phyloP scores from a whole-genome alignment of 2,797 vertebrate species.

The Ciconia nigra region DNA sequence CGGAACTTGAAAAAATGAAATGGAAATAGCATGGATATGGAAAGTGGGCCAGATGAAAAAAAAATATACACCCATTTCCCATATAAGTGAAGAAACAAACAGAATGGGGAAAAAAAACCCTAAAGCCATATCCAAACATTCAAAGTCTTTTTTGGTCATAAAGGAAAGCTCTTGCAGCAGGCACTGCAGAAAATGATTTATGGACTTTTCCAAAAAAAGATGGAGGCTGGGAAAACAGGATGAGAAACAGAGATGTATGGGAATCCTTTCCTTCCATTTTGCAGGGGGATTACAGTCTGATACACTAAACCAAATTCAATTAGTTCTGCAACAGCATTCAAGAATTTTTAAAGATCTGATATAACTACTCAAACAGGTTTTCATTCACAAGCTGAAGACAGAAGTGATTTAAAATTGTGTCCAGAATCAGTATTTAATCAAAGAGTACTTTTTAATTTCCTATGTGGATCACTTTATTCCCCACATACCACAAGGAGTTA shows the following conservation, averaged over 20 bases:
- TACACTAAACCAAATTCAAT: not conserved
- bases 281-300: not conserved
- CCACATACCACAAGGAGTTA: not conserved
- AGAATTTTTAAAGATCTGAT: not conserved
- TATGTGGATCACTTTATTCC: not conserved
- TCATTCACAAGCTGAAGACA: not conserved
- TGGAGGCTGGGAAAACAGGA: not conserved
- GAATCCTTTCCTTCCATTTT: not conserved
- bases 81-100: not conserved
- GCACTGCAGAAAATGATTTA: not conserved
- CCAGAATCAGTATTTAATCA: not conserved
- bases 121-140: not conserved
- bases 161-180: not conserved
- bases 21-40: not conserved
- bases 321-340: not conserved
- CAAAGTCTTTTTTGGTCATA: not conserved
- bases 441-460: not conserved
- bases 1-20: not conserved
- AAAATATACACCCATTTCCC: not conserved
- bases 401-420: not conserved
- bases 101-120: accelerated
- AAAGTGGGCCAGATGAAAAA: not conserved
- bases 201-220: not conserved
- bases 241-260: not conserved
- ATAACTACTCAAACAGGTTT: not conserved